Percentiles rank a stretch among this genome's conserved stretches.
Evolutionary conservation across 2,113 vertebrate species (phyloP).

Genomic region (Fregata magnificens): DNA sequence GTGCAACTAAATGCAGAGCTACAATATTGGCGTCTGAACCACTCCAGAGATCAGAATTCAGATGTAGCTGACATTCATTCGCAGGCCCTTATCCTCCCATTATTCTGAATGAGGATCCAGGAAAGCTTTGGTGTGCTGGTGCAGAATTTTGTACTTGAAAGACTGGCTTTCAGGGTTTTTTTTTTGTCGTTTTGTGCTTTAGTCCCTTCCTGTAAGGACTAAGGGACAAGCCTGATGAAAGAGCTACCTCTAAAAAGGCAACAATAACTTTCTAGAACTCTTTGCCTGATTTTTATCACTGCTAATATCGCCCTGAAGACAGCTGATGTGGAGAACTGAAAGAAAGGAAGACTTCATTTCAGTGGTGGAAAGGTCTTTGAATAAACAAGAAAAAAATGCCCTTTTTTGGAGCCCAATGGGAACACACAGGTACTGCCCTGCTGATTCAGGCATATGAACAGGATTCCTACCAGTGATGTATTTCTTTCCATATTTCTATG

Average conservation of each 20-base stretch:
- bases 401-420: background rate
- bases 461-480: background rate
- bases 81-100: background rate
- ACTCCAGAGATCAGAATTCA: fast-evolving
- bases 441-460: background rate
- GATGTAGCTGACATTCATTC: background rate
- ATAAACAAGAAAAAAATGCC: background rate
- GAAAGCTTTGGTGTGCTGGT: background rate
- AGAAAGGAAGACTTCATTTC: background rate
- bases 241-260: background rate
- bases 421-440: background rate
- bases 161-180: background rate
- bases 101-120: background rate
- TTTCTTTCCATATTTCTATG: background rate
- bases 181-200: background rate
- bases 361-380: background rate
- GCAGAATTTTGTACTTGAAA: background rate
- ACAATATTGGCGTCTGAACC: background rate
- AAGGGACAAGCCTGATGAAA: background rate
- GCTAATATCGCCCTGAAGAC: background rate
- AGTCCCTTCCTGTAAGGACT: background rate
- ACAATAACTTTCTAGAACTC: background rate
- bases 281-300: background rate
- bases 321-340: background rate
- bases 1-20: background rate